Conservation (phyloP, 2,888 invertebrate genomes). For the Yponomeuta plumbellus region DNA sequence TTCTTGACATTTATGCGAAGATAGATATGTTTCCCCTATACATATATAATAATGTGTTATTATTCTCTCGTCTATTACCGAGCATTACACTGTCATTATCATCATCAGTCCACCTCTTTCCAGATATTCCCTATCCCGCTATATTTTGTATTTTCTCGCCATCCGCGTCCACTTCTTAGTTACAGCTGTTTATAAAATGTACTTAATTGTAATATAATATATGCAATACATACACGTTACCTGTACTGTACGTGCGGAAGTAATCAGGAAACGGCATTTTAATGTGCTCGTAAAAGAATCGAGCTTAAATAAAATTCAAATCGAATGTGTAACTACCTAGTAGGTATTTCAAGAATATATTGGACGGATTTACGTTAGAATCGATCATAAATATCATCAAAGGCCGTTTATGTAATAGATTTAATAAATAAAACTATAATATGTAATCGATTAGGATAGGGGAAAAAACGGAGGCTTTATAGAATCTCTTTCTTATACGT, state of each 20-base stretch:
- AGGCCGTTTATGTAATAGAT: neutral
- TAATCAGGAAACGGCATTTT: neutral
- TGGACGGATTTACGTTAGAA: neutral
- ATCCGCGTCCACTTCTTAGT: neutral
- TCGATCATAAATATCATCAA: neutral
- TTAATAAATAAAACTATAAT: too few species aligned
- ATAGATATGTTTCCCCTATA: too few species aligned
- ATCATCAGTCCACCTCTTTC: too few species aligned
- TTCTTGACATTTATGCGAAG: too few species aligned
- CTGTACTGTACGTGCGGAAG: neutral
- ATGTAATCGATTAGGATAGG: too few species aligned
- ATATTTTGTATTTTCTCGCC: too few species aligned
- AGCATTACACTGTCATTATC: too few species aligned
- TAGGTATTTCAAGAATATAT: neutral
- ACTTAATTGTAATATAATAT: neutral
- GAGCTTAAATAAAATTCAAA: neutral
- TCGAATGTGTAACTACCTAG: neutral
- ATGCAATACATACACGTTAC: neutral
- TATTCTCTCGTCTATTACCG: too few species aligned
- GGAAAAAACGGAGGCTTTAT: too few species aligned
- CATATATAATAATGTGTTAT: too few species aligned
- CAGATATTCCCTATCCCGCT: too few species aligned
- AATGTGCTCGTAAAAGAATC: neutral
- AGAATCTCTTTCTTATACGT: too few species aligned
- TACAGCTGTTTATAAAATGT: neutral